A percentile compares a stretch with the other conserved stretches of the same genome.
phyloP scores from a whole-genome alignment of 1,140 invertebrate species.

The Neodiprion virginianus region DNA sequence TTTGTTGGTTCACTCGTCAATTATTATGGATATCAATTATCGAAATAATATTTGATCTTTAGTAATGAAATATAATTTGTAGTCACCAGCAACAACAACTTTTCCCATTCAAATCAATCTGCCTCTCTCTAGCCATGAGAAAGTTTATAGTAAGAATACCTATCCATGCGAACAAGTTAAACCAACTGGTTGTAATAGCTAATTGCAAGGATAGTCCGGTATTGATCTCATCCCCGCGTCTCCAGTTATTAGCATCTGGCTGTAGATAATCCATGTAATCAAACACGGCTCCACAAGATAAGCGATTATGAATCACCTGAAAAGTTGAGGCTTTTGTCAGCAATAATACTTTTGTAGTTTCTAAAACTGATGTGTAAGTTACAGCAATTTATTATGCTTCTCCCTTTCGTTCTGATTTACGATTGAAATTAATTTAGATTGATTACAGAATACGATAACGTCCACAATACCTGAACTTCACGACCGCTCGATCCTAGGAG shows the following conservation, averaged over 20 bases:
- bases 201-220: conserved; percentile 68
- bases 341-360: conserved; percentile 12
- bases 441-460: background rate
- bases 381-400: conserved; percentile 1
- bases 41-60: background rate
- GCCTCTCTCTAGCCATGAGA: conserved; percentile 57
- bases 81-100: conserved; percentile 40
- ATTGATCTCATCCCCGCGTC: conserved; percentile 67
- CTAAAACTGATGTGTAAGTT: background rate
- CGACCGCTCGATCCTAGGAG: conserved; percentile 52
- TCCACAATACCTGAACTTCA: conserved; percentile 43
- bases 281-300: conserved; percentile 70
- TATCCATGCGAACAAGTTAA: conserved; percentile 65
- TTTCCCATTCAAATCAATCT: conserved; percentile 34
- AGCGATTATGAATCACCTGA: conserved; percentile 69
- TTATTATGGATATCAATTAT: background rate
- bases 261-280: conserved; percentile 80
- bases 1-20: no score
- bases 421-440: background rate
- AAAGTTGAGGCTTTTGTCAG: conserved; percentile 30
- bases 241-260: conserved; percentile 64
- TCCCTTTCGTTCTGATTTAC: conserved; percentile 5
- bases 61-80: background rate
- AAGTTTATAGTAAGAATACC: conserved; percentile 61
- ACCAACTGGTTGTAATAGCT: conserved; percentile 66